These are phyloP conservation scores for Porites divaricata DNA, from an alignment of 92 coral and sea anemone genomes.

Conservation along the genomic window DNA sequence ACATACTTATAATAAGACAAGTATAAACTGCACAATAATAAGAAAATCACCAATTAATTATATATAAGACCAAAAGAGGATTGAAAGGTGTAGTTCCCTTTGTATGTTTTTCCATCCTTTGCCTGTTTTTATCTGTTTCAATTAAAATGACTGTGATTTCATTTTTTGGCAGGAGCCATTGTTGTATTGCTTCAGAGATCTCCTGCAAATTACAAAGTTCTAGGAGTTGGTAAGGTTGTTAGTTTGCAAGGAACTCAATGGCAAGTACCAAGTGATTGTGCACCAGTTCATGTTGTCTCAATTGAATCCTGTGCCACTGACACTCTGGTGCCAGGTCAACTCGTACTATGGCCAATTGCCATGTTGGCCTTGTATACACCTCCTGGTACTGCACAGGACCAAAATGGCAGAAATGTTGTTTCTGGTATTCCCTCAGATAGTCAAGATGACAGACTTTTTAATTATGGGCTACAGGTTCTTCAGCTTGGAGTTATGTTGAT, in stretches of 20 bases:
- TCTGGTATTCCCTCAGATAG: constrained; percentile 15
- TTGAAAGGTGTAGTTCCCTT: too few species aligned
- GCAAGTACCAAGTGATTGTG: constrained; percentile 37
- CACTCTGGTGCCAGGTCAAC: constrained; percentile 43
- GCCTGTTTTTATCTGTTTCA: too few species aligned
- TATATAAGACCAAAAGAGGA: too few species aligned
- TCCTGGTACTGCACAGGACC: constrained; percentile 11
- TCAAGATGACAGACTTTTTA: constrained; percentile 21
- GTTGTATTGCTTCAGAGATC: constrained; percentile 17
- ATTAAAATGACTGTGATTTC: too few species aligned
- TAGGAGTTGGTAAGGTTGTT: constrained; percentile 43
- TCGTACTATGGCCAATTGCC: constrained; percentile 62
- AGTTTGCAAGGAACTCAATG: constrained; percentile 15
- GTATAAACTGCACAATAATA: too few species aligned
- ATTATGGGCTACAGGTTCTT: constrained; percentile 18
- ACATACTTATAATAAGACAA: too few species aligned
- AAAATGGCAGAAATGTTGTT: constrained; percentile 9
- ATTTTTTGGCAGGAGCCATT: neutral
- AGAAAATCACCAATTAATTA: too few species aligned
- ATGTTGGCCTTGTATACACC: constrained; percentile 31
- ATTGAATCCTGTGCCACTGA: constrained; percentile 45
- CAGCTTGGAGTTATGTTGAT: constrained; percentile 43
- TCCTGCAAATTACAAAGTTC: constrained; percentile 21
- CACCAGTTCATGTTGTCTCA: constrained; percentile 31
- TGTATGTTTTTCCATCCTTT: too few species aligned